Conservation (phyloP, 2,113 vertebrate species). For the Ciconia maguari region DNA sequence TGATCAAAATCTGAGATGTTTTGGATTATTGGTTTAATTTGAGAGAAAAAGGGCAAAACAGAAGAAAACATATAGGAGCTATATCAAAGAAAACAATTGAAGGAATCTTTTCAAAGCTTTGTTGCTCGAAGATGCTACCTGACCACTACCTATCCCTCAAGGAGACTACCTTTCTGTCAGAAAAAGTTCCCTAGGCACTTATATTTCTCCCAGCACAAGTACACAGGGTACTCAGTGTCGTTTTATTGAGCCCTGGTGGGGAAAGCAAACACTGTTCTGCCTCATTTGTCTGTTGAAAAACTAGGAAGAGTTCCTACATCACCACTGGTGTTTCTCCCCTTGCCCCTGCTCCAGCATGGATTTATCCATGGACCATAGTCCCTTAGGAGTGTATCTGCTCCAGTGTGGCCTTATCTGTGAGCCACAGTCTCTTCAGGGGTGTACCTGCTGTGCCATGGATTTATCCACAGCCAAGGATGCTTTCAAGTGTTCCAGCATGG, state of each 20-base stretch:
- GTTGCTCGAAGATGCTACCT: not conserved
- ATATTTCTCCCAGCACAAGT: not conserved
- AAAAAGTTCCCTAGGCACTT: no score
- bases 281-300: not conserved
- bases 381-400: not conserved
- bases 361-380: not conserved
- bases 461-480: not conserved
- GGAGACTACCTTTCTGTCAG: not conserved
- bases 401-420: not conserved
- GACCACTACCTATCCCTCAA: not conserved
- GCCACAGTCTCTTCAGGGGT: not conserved
- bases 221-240: not conserved
- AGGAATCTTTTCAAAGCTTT: not conserved
- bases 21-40: not conserved
- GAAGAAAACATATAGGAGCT: not conserved
- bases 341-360: not conserved
- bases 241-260: not conserved
- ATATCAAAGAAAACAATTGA: not conserved
- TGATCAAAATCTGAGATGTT: not conserved
- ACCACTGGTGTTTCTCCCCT: not conserved
- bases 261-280: not conserved
- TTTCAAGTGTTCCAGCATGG: accelerated
- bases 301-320: not conserved
- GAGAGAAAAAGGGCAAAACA: not conserved
- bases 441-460: not conserved